A percentile compares a stretch with the other conserved stretches of the same genome.
These are phyloP conservation scores for Cyanoderma ruficeps DNA, from an alignment of 2,113 vertebrate genomes.

Conservation along the genomic window DNA sequence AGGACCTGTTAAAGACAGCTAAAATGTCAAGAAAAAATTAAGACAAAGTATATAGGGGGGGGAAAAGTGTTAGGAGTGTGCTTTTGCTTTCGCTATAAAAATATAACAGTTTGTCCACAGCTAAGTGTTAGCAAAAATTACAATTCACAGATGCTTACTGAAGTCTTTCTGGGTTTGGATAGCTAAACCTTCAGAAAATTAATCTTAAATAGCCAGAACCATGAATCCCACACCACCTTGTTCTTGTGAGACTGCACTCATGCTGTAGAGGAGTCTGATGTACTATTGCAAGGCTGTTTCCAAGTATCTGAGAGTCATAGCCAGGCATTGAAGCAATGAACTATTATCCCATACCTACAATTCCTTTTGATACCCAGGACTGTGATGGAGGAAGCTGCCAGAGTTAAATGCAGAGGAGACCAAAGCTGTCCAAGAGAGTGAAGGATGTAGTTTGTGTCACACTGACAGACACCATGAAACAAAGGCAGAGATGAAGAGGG, in stretches of 20 bases:
- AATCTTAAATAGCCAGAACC: not conserved
- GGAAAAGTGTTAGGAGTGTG: not conserved
- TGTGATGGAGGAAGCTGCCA: not conserved
- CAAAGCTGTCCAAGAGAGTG: not conserved
- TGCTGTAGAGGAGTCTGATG: not conserved
- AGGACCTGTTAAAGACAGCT: not conserved
- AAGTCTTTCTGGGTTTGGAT: not conserved
- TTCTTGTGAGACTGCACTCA: not conserved
- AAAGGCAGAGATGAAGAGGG: not conserved
- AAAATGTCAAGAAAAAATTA: not conserved
- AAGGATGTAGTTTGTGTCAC: not conserved
- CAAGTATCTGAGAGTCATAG: not conserved
- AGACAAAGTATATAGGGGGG: not conserved
- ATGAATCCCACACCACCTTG: not conserved
- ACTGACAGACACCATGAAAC: not conserved
- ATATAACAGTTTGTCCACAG: not conserved
- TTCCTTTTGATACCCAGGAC: not conserved
- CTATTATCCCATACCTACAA: not conserved
- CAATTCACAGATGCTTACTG: slow-evolving; percentile 3
- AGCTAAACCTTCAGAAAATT: not conserved
- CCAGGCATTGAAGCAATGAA: not conserved
- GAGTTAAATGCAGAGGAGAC: not conserved
- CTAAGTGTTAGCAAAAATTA: not conserved
- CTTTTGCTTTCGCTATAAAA: slow-evolving; percentile 11
- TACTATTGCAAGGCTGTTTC: not conserved